phyloP scores from a whole-genome alignment of 2,797 vertebrate genomes.

The Diceros bicornis region DNA sequence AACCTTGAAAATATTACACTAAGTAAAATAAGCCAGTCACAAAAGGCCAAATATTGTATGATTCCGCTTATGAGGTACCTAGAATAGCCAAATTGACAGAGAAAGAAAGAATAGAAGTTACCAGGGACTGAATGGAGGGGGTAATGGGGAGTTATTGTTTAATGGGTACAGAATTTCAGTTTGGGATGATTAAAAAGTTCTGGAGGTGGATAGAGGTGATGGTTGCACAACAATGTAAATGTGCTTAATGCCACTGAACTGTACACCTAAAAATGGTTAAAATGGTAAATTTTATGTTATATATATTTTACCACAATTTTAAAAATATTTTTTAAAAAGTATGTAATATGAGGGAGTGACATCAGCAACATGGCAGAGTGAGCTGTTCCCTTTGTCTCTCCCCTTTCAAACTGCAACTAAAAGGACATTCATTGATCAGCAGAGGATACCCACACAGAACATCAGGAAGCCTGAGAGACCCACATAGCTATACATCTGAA shows the following conservation, averaged over 20 bases:
- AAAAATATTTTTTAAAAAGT: not conserved
- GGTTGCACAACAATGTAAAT: not conserved
- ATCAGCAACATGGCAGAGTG: no score
- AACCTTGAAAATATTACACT: conserved; percentile 27
- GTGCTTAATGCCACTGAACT: not conserved
- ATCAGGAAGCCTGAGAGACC: no score
- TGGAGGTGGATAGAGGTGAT: not conserved
- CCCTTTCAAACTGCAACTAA: no score
- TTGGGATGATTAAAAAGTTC: not conserved
- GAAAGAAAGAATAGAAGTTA: not conserved
- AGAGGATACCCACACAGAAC: no score
- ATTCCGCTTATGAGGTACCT: not conserved
- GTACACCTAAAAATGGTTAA: not conserved
- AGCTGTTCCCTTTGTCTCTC: no score
- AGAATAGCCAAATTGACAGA: conserved; percentile 24
- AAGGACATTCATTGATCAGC: no score
- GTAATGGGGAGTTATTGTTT: not conserved
- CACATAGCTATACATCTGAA: no score
- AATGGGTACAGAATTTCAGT: not conserved
- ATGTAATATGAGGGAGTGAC: no score
- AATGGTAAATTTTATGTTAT: not conserved
- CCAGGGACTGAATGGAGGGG: not conserved
- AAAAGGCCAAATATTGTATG: not conserved
- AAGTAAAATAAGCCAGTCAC: not conserved
- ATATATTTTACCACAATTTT: not conserved